Evolutionary conservation across 1,140 invertebrate genomes (phyloP).

Genomic region (Pogonus chalceus): DNA sequence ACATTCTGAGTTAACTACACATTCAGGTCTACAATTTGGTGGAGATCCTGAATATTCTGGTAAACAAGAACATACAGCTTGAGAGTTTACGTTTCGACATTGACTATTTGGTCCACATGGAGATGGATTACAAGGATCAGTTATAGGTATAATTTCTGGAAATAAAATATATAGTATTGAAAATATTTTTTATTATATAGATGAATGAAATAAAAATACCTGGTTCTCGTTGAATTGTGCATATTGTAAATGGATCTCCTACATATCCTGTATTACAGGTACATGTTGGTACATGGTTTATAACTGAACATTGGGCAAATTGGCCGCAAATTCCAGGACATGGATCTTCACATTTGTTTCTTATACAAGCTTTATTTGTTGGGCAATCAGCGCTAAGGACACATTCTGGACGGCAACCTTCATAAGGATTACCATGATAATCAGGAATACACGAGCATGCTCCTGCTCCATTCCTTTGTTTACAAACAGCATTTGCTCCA

Average conservation of each 20-base stretch:
- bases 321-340: constrained; percentile 70
- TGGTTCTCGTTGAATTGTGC: constrained; percentile 14
- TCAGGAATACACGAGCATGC: constrained; percentile 56
- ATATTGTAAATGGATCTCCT: constrained; percentile 64
- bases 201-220: constrained; percentile 18
- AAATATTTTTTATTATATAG: constrained; percentile 19
- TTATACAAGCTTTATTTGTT: constrained; percentile 65
- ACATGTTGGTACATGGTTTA: constrained; percentile 73
- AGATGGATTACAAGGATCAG: constrained; percentile 53
- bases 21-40: constrained; percentile 61
- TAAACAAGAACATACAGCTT: constrained; percentile 55
- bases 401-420: constrained; percentile 71
- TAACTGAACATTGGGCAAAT: constrained; percentile 71
- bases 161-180: neutral
- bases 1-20: constrained; percentile 63
- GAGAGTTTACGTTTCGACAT: constrained; percentile 47
- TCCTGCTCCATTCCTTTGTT: constrained; percentile 45
- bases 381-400: constrained; percentile 71
- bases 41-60: constrained; percentile 52
- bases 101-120: constrained; percentile 60
- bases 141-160: constrained; percentile 30
- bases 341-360: constrained; percentile 69
- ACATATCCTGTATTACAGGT: constrained; percentile 60
- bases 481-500: constrained; percentile 61
- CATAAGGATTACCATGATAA: constrained; percentile 66